Evolutionary conservation across 2,888 invertebrate genomes (phyloP), one percentile per base, ranked within the genome.

Genomic region (Drosophila neonasuta): DNA sequence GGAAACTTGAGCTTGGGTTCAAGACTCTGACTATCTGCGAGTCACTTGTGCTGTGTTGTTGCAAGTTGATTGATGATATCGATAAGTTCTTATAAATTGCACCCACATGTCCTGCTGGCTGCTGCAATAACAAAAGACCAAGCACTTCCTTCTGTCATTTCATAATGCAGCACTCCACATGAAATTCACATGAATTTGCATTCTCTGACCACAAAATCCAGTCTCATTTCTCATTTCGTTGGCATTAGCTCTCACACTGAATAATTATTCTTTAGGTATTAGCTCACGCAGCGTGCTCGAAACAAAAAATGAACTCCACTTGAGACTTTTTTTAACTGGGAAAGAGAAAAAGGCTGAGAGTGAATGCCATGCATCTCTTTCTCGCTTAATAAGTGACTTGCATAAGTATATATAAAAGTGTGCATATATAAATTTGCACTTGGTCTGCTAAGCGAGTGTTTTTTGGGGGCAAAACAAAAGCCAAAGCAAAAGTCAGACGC

Each of bases 1-100:
- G 46, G 49, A 57, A 72, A 72, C 58, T 49, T 56, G 62, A 66
- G 63, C 42, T 54, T 34, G 46, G 66, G 67, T 49, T 68, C 61
- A 55, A 61, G 54, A 45, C 42, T 15, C 42, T 13, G 39, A 61
- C 50, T 52, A 36, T n/a, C 42, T 20, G 34, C 4, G 36, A 57
- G 62, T 44, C 39, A 42, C 39, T 46, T 51, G n/a, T 36, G 15
- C 34, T 7, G 61, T 56, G 24, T 36, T 41, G 45, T 24, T 57
- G 56, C 60, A 52, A 51, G 72, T 76, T 89, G 88, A 88, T 88
- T 88, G 89, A 88, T 88, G 89, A 81, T 77, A 80, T 88, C 89
- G 89, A 89, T 88, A 88, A 87, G 85, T 89, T 87, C 71, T 83
- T 87, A 83, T 86, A 88, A 87, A 88, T 83, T 80, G 81, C 84